A percentile compares a stretch with the other conserved stretches of the same genome.
phyloP scores from a whole-genome alignment of 2,888 invertebrate species.

The Stenodema calcarata region DNA sequence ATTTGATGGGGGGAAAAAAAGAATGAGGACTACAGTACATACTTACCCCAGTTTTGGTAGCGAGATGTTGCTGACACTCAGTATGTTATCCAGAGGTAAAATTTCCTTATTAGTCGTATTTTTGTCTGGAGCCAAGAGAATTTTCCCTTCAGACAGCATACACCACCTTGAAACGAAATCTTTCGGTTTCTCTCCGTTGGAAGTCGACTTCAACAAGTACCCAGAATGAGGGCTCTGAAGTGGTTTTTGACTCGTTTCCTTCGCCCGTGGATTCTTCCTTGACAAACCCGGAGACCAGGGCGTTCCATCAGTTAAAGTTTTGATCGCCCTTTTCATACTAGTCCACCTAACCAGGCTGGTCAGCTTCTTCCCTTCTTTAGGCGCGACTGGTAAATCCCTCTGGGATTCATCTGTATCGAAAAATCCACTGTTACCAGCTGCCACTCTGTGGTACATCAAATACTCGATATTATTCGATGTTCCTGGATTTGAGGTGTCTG shows the following conservation, averaged over 20 bases:
- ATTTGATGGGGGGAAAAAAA: too few species aligned
- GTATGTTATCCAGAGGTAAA: constrained; percentile 71
- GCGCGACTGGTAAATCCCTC: constrained; percentile 4
- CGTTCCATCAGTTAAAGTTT: constrained; percentile 56
- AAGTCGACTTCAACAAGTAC: constrained; percentile 65
- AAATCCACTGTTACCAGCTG: constrained; percentile 2
- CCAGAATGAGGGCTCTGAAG: constrained; percentile 67
- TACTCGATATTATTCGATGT: constrained; percentile 53
- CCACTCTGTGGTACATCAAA: constrained; percentile 54
- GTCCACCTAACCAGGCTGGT: constrained; percentile 56
- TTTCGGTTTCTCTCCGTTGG: constrained; percentile 67
- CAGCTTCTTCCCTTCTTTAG: constrained; percentile 33
- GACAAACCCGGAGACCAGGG: constrained; percentile 55
- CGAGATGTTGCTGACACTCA: constrained; percentile 71
- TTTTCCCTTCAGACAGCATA: constrained; percentile 73
- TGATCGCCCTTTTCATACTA: constrained; percentile 58
- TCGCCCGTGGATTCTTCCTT: constrained; percentile 57
- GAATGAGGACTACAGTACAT: constrained; percentile 51
- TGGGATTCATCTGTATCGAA: constrained; percentile 26
- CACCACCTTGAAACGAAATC: constrained; percentile 78
- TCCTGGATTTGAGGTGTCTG: constrained; percentile 21
- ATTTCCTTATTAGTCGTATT: constrained; percentile 74
- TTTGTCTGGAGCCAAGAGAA: constrained; percentile 77
- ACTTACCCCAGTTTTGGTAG: constrained; percentile 64
- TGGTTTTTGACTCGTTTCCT: constrained; percentile 61